A percentile compares a stretch with the other conserved stretches of the same genome.
Conservation (phyloP, 2,113 vertebrate species). For the Paracanthobrama guichenoti region DNA sequence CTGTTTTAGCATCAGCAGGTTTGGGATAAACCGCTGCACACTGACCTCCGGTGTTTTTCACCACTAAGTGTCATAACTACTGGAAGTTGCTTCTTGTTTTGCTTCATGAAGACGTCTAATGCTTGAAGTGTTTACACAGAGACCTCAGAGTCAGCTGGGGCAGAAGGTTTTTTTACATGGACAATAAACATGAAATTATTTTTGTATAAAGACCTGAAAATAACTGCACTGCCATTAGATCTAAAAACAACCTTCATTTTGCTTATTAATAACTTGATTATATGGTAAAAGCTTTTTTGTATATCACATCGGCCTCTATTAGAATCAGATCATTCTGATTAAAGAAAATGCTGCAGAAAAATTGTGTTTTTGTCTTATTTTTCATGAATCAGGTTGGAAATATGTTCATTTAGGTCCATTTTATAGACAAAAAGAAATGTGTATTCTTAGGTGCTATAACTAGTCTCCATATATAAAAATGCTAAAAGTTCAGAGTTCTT, state of each 20-base stretch:
- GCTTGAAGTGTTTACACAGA: not conserved
- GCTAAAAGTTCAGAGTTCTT: too few relatives aligned
- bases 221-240: not conserved
- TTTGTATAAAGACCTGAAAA: not conserved
- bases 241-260: not conserved
- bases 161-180: not conserved
- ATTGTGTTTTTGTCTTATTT: not conserved
- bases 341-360: not conserved
- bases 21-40: not conserved
- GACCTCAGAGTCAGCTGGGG: not conserved
- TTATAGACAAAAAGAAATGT: not conserved
- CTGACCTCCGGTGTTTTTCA: not conserved
- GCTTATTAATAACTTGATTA: not conserved
- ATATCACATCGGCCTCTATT: not conserved
- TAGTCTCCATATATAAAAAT: too few relatives aligned
- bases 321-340: not conserved
- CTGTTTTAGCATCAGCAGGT: not conserved
- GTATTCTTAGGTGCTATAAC: not conserved
- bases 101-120: not conserved
- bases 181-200: not conserved
- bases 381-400: not conserved
- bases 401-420: not conserved
- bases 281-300: not conserved
- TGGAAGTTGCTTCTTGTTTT: not conserved
- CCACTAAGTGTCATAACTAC: constrained; percentile 5